phyloP scores from a whole-genome alignment of 2,113 vertebrate genomes.

The Phocoena sinus region DNA sequence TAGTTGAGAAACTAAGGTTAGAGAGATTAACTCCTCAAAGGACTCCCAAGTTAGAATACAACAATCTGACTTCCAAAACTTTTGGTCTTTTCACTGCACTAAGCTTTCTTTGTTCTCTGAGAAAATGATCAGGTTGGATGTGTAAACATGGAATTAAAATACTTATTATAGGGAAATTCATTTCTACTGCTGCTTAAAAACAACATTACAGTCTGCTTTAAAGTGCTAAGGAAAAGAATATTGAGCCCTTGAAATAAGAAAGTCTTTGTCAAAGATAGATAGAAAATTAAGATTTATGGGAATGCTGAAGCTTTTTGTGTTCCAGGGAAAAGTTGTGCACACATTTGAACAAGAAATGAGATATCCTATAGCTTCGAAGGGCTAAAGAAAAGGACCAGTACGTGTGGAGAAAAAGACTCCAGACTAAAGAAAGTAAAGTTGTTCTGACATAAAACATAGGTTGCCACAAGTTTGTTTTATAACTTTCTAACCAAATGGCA shows the following conservation, averaged over 20 bases:
- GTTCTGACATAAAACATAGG: background rate
- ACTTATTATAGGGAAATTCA: background rate
- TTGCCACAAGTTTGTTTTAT: background rate
- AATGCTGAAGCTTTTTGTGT: background rate
- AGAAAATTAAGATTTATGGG: background rate
- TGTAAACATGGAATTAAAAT: slow-evolving; percentile 14
- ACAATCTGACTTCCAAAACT: background rate
- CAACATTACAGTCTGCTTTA: background rate
- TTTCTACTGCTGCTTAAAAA: background rate
- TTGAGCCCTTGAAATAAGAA: background rate
- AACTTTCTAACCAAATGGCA: background rate
- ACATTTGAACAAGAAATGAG: background rate
- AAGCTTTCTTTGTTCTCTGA: slow-evolving; percentile 11
- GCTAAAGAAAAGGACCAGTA: background rate
- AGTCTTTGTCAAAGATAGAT: background rate
- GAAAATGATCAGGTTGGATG: background rate
- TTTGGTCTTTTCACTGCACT: background rate
- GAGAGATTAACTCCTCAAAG: background rate
- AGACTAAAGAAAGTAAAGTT: background rate
- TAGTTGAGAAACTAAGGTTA: background rate
- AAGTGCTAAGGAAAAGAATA: background rate
- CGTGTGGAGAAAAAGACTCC: background rate
- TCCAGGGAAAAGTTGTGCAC: background rate
- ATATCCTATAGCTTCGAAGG: background rate
- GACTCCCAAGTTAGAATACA: background rate